Evolutionary conservation across 2,888 invertebrate genomes (phyloP), one percentile per base, ranked within the genome.

Genomic region (Oscheius onirici): DNA sequence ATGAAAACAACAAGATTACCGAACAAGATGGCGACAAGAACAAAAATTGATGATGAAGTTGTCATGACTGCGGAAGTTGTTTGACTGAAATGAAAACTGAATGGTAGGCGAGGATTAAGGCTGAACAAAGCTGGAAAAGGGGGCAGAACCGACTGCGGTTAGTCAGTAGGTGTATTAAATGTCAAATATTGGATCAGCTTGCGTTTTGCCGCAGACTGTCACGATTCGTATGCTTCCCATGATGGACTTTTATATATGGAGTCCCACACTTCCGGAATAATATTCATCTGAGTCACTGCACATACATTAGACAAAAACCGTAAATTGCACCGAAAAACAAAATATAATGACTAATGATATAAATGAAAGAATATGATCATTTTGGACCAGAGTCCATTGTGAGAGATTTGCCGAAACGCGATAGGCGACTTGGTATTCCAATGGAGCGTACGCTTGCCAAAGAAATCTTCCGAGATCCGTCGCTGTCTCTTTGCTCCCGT

Each of bases 391-490:
- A 63, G 71, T 86, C 86, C 77, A 86, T 78, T 2, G 86, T 86
- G 3, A 87, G 71, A 13, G 84, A 83, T 71, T 86, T 86, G 8
- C 86, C 86, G 67, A 86, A 86, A 15, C 83, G 78, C 2, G 85
- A 82, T 57, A 84, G 78, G 60, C 82, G 73, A 51, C 84, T 74
- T 43, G 85, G 79, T 52, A 86, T 73, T 55, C 79, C 80, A 69
- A 86, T 84, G 24, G 86, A 84, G 28, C 84, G 79, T 69, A 86
- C 82, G 72, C 79, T 84, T 26, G 85, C 82, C 54, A 86, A 77
- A 40, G 84, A 85, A 58, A 86, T 87, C 75, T 86, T 86, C 60
- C 86, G 79, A n/a, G 74, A 71, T 41, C 72, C 69, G 46, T 63
- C 70, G n/a, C 41, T 52, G 6, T 51, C 44, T 41, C 34, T 58